Base-by-base conservation (phyloP, 2,888 invertebrate genomes). In the Papilio demoleus region DNA sequence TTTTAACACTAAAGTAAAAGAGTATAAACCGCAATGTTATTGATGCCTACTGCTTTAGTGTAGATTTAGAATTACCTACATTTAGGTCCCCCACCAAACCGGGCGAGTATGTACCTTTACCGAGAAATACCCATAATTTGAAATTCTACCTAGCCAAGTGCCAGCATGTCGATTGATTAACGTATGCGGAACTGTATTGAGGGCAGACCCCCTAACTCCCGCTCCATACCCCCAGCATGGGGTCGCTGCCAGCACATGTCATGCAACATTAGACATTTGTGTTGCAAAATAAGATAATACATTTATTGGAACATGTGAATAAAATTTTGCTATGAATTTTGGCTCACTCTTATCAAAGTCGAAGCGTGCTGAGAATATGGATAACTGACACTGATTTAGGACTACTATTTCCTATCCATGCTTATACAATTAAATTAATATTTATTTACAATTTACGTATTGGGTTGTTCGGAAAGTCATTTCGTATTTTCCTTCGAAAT, bases 151-250 rank as follows among this genome's bases (percentile, higher is more conserved):
- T 34, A 31, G 36, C 58, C 34, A 36, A 59, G 22, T 36, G n/a
- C 24, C n/a, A 19, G 14, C 4, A 17, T n/a, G 8, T 12, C 36
- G 31, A 19, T 65, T 59, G 34, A 58, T 65, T 58, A 58, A 59
- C 56, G n/a, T 65, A 59, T 65, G 22, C 45, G 22, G 11, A 34
- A 59, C 40, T 24, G 59, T 5, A 65, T 58, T 65, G 42, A 45
- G 58, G 34, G 36, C 45, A 45, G 31, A 58, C 31, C 22, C 58
- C 56, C 27, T 19, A 14, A 11, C 19, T n/a, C 45, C 9, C 19
- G 22, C 24, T 9, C 45, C 9, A 2, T 2, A 5, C 8, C 8
- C 19, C 47, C 31, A 36, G 34, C 22, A 45, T 34, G 22, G 58
- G 19, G 65, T 22, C 22, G 36, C 22, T 58, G n/a, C 22, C 58